Evolutionary conservation across 2,113 vertebrate genomes (phyloP).

Genomic region (Proterorhinus semilunaris): DNA sequence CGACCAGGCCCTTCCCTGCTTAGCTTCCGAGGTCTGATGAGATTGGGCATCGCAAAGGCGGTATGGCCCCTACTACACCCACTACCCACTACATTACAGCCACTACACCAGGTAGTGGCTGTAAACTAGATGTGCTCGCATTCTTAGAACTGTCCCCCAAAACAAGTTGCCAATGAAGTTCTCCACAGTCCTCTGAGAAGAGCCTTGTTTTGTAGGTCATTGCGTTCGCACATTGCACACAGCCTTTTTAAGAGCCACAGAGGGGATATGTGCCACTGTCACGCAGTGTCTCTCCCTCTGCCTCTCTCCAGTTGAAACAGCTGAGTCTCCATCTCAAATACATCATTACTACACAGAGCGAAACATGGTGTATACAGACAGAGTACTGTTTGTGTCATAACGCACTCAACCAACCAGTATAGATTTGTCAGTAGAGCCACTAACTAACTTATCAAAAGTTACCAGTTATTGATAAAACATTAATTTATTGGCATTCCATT

Average conservation of each 20-base stretch:
- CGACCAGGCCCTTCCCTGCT: too few relatives aligned
- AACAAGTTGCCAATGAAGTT: slow-evolving; percentile 12
- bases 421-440: too few relatives aligned
- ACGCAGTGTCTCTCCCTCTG: slow-evolving; percentile 39
- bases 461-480: too few relatives aligned
- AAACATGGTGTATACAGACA: neutral
- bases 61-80: too few relatives aligned
- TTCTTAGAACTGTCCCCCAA: neutral
- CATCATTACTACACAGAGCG: neutral
- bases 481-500: too few relatives aligned
- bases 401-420: too few relatives aligned
- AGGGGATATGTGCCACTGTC: slow-evolving; percentile 42
- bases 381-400: too few relatives aligned
- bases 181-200: slow-evolving; percentile 8
- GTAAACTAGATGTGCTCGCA: neutral
- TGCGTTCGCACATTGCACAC: slow-evolving; percentile 29
- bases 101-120: too few relatives aligned
- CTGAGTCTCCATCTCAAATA: slow-evolving; percentile 33
- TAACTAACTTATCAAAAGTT: too few relatives aligned
- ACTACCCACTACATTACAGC: too few relatives aligned
- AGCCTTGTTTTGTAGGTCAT: slow-evolving; percentile 49
- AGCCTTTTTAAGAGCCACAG: slow-evolving; percentile 41
- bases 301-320: slow-evolving; percentile 30
- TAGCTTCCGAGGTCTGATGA: too few relatives aligned
- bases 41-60: too few relatives aligned